These are phyloP conservation scores for Centruroides vittatus DNA, from an alignment of 1,140 invertebrate species.

Conservation along the genomic window DNA sequence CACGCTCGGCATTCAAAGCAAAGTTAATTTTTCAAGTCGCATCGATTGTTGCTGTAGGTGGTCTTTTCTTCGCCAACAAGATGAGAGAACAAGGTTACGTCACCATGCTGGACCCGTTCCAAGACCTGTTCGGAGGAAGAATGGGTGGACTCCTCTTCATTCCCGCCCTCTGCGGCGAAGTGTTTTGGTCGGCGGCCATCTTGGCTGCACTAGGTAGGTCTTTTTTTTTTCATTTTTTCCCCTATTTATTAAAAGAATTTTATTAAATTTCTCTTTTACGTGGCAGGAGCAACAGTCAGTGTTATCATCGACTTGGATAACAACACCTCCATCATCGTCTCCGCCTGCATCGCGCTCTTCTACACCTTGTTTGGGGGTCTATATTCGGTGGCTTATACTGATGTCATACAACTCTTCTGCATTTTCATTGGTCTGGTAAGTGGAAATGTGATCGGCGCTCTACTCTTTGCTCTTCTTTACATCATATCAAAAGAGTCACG, in stretches of 20 bases:
- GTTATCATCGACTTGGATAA: slow-evolving; percentile 95
- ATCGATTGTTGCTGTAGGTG: slow-evolving; percentile 45
- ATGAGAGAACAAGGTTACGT: slow-evolving; percentile 96
- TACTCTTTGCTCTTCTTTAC: too few relatives aligned
- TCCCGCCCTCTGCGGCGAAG: slow-evolving; percentile 90
- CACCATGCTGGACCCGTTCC: slow-evolving; percentile 96
- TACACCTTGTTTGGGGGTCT: slow-evolving; percentile 96
- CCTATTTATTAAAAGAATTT: too few relatives aligned
- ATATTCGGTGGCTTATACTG: slow-evolving; percentile 96
- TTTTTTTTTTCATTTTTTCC: too few relatives aligned
- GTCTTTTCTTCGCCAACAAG: slow-evolving; percentile 92
- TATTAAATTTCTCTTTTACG: too few relatives aligned
- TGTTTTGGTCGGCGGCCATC: slow-evolving; percentile 95
- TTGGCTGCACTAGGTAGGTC: slow-evolving; percentile 71
- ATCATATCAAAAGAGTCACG: too few relatives aligned
- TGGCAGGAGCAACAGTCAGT: slow-evolving; percentile 70
- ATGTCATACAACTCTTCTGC: slow-evolving; percentile 96
- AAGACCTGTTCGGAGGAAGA: slow-evolving; percentile 84
- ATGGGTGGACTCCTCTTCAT: slow-evolving; percentile 95
- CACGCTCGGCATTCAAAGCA: too few relatives aligned
- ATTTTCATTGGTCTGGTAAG: slow-evolving; percentile 87
- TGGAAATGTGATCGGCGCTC: slow-evolving; percentile 9
- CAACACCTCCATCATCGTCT: slow-evolving; percentile 79
- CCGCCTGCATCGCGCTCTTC: slow-evolving; percentile 87
- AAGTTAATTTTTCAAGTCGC: too few relatives aligned